Conservation (phyloP, 2,888 invertebrate genomes). For the Caenorhabditis sulstoni region DNA sequence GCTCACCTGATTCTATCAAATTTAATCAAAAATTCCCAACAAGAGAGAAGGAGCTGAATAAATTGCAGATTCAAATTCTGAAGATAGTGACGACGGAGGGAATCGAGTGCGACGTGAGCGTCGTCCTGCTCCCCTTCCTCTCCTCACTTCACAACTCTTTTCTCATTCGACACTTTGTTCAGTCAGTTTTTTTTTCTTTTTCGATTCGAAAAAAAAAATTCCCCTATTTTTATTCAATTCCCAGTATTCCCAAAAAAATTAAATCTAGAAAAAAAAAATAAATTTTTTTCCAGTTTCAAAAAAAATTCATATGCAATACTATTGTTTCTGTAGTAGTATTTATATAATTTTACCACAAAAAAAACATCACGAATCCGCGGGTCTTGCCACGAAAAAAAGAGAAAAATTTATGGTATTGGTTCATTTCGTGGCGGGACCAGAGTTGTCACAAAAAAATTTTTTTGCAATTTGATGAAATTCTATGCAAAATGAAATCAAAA, state of each 20-base stretch:
- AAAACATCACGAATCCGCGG: too few relatives aligned
- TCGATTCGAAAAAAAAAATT: too few relatives aligned
- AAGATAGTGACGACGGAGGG: slow-evolving; percentile 52
- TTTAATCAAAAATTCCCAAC: neutral
- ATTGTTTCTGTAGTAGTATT: too few relatives aligned
- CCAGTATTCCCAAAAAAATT: too few relatives aligned
- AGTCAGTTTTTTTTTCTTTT: slow-evolving; percentile 34
- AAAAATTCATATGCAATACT: too few relatives aligned
- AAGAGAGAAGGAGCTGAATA: neutral
- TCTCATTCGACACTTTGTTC: slow-evolving; percentile 54
- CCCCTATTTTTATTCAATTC: too few relatives aligned
- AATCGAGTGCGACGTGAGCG: slow-evolving; percentile 64
- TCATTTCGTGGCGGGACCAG: too few relatives aligned
- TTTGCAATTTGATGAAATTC: too few relatives aligned
- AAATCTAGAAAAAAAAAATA: neutral
- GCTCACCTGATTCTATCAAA: neutral
- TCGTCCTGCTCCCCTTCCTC: slow-evolving; percentile 57
- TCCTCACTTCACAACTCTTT: slow-evolving; percentile 67
- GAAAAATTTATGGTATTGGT: too few relatives aligned
- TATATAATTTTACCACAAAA: neutral
- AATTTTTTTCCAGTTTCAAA: neutral
- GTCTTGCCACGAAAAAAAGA: too few relatives aligned
- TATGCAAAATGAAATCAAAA: too few relatives aligned
- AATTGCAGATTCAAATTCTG: slow-evolving; percentile 62
- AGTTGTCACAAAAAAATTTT: too few relatives aligned